Evolutionary conservation across 2,113 vertebrate genomes (phyloP), one percentile per base, ranked within the genome.

Genomic region (Eleginops maclovinus): DNA sequence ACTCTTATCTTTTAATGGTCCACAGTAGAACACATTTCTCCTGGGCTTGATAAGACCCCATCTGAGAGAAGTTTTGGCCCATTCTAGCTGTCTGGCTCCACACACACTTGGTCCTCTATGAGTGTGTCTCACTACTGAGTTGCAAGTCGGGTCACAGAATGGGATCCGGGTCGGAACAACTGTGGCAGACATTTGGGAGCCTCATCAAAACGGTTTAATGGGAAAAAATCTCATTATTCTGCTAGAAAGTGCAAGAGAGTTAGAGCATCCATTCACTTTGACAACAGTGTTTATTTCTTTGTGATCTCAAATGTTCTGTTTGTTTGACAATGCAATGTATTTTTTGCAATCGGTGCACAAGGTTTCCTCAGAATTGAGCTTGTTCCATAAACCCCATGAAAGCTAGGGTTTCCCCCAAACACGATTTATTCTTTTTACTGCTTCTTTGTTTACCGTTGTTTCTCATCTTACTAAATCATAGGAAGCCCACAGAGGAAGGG

Each of bases 161-260:
- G 49, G 31, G 31, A 36, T 36, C 24, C 14, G 10, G 12, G 51
- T 17, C 16, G 1, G 44, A 17, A 55, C 16, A 77, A 74, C 13
- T 8, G 28, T 76, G 81, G 5, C 75, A 64, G 44, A 79, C 84
- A 88, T 87, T 87, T 72, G 12, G n/a, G 16, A 66, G 66, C 22
- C 13, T 72, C 63, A 41, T 59, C 43, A 46, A 51, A 78, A 81
- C 14, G 36, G 26, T 64, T 84, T 81, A 11, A 73, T 24, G 51
- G 0, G 41, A 61, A 10, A 64, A 63, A 63, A 64, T 15, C 28
- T 50, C 22, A n/a, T 40, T 50, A 17, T 68, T 64, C 4, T 43
- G 19, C 28, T 21, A 28, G 8, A 36, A 13, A 60, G 10, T 46
- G 36, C 41, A n/a, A n/a, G n/a, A n/a, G n/a, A n/a, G n/a, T n/a